A percentile compares a stretch with the other conserved stretches of the same genome.
phyloP scores from a whole-genome alignment of 2,113 vertebrate genomes.

The Pomatostomus ruficeps region DNA sequence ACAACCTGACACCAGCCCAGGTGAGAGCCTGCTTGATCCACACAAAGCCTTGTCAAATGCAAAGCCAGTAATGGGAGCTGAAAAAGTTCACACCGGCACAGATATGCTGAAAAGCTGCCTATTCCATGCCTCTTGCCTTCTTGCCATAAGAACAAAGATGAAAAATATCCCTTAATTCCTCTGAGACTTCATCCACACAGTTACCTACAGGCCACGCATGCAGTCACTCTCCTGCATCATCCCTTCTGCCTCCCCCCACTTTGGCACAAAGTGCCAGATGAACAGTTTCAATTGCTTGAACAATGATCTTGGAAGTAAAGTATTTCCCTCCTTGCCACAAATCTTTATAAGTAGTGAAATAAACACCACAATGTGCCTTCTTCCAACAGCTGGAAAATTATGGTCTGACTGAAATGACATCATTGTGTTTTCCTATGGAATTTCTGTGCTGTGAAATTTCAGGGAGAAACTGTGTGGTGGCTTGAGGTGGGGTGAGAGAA shows the following conservation, averaged over 20 bases:
- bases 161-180: background rate
- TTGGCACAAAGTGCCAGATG: background rate
- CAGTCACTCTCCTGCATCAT: fast-evolving
- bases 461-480: background rate
- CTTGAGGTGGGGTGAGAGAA: background rate
- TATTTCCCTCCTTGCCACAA: constrained; percentile 45
- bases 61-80: background rate
- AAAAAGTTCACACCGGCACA: background rate
- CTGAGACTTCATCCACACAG: background rate
- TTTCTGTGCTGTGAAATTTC: constrained; percentile 3
- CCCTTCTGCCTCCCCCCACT: background rate
- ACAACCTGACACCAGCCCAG: background rate
- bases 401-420: constrained; percentile 54
- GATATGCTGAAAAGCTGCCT: background rate
- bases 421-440: constrained; percentile 36
- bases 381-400: constrained; percentile 64
- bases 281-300: constrained; percentile 31
- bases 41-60: fast-evolving
- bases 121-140: background rate
- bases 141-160: background rate
- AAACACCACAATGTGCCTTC: constrained; percentile 49
- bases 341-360: constrained; percentile 58
- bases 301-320: constrained; percentile 61
- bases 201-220: background rate
- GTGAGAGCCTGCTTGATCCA: background rate